Percentiles rank a stretch among this genome's conserved stretches.
These are phyloP conservation scores for Gambusia holbrooki DNA, from an alignment of 2,113 vertebrate genomes.

Conservation along the genomic window DNA sequence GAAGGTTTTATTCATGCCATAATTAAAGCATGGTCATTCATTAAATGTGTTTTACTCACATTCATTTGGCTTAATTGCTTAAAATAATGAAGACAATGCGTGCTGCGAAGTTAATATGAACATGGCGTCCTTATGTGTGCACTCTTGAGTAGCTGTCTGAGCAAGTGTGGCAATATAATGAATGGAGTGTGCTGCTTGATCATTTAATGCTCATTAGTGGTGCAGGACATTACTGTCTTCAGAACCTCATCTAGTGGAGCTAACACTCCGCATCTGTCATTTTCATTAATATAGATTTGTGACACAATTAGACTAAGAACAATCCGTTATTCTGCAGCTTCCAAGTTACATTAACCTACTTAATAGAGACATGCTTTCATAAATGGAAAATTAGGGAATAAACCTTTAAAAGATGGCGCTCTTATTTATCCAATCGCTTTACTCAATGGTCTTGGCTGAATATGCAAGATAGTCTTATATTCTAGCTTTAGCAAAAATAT, in stretches of 20 bases:
- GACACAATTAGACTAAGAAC: neutral
- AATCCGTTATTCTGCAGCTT: neutral
- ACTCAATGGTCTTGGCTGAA: neutral
- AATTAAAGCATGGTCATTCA: no score
- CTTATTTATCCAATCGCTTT: neutral
- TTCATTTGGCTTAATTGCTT: no score
- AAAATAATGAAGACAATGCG: no score
- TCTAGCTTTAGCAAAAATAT: neutral
- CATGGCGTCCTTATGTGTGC: no score
- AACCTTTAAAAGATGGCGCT: neutral
- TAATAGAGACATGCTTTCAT: neutral
- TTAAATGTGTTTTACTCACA: no score
- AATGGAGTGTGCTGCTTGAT: conserved; percentile 15
- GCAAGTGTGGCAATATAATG: neutral
- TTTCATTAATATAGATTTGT: conserved; percentile 9
- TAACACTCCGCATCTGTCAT: neutral
- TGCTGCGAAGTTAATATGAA: no score
- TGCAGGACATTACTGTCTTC: conserved; percentile 14
- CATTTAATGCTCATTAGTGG: conserved; percentile 33
- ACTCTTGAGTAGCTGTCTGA: no score
- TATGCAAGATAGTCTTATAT: neutral
- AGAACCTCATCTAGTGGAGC: neutral
- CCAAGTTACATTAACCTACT: neutral
- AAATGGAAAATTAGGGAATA: neutral
- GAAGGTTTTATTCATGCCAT: no score